A percentile compares a stretch with the other conserved stretches of the same genome.
Conservation (phyloP, 2,797 vertebrate genomes). For the Etheostoma perlongum region DNA sequence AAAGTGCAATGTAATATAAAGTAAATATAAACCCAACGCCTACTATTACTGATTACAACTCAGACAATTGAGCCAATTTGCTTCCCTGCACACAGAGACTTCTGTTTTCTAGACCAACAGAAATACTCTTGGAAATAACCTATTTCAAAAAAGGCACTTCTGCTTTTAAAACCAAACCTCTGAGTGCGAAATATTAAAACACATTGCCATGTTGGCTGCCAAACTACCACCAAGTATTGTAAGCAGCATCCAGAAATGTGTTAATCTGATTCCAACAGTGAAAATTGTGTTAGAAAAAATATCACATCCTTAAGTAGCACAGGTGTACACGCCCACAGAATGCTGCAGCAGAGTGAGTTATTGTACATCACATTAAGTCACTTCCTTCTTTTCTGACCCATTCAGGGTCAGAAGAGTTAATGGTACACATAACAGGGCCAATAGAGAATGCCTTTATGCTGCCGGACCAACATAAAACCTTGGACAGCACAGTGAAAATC, state of each 20-base stretch:
- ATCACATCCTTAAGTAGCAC: not conserved
- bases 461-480: slow-evolving; percentile 36
- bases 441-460: slow-evolving; percentile 17
- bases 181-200: slow-evolving; percentile 22
- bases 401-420: slow-evolving; percentile 12
- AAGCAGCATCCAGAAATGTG: not conserved
- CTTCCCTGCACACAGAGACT: not conserved
- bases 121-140: slow-evolving; percentile 1
- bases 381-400: slow-evolving; percentile 3
- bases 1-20: slow-evolving; percentile 15
- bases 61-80: not conserved
- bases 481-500: slow-evolving; percentile 48
- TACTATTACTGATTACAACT: not conserved
- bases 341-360: slow-evolving; percentile 1
- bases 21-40: not conserved
- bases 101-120: not conserved
- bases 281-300: not conserved
- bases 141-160: not conserved
- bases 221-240: slow-evolving; percentile 1
- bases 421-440: slow-evolving; percentile 5
- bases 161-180: slow-evolving; percentile 28
- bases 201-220: not conserved
- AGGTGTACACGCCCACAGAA: not conserved
- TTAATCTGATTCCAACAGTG: too few species aligned
- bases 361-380: slow-evolving; percentile 3